Base-by-base conservation (phyloP, 2,797 vertebrate species). In the Oreochromis grahami region DNA sequence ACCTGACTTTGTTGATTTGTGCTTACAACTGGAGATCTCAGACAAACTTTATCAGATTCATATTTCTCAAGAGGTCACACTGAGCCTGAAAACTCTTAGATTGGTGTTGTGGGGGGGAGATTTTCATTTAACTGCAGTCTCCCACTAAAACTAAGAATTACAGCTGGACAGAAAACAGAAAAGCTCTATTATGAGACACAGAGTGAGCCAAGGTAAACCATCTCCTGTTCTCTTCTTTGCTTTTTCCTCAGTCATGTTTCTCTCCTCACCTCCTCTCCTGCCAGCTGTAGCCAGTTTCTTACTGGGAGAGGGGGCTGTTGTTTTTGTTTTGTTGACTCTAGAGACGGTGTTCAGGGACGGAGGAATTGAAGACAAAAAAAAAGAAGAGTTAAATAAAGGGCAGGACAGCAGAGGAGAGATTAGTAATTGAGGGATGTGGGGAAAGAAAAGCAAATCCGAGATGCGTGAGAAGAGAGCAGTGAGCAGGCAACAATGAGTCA, bases 401-500 rank as follows among this genome's bases (percentile, higher is more conserved):
- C 82, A 53, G 60, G 24, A 48, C 45, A 48, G 24, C 24, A 48
- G 24, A 19, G 15, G 26, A 48, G 24, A 32, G 43, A 74, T 74
- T 32, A 32, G 68, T 43, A 70, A 78, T 4, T 80, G 36, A 50
- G 48, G 36, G 48, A 53, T 55, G 50, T 74, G 41, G 12, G 78
- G 55, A 86, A 55, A 78, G 36, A 41, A 76, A 78, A 79, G 52
- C 2, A 82, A 87, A 94, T 84, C 76, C 36, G 43, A 87, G 74
- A 80, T 60, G 70, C 77, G 84, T 93, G 91, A 91, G 92, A 93
- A 92, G 77, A 80, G 41, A 82, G 52, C 56, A 87, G 60, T 51
- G 80, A 86, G 14, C 60, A 56, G 36, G 74, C 58, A 78, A 26
- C 77, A 14, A n/a, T 94, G 93, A 94, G 84, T 93, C 92, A 94